Conservation (phyloP, 2,113 vertebrate genomes). For the Chrysemys picta region DNA sequence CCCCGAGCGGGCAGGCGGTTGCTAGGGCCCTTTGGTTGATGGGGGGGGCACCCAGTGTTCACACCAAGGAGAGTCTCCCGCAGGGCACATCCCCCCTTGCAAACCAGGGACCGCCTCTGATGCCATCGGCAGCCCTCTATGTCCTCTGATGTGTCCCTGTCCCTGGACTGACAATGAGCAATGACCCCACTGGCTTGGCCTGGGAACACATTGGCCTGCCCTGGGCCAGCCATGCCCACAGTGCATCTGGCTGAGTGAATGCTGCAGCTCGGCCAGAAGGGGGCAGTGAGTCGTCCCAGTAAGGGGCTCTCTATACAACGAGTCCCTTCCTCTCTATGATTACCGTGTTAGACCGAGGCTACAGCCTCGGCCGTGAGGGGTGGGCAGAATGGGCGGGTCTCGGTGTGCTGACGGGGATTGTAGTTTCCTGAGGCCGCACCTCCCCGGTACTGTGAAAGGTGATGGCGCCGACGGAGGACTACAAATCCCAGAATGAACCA, state of each 20-base stretch:
- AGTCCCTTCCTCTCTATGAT: background rate
- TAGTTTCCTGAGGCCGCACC: background rate
- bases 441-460: fast-evolving
- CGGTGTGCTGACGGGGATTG: background rate
- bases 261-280: background rate
- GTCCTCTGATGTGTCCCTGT: background rate
- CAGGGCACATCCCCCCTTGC: too few species aligned
- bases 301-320: background rate
- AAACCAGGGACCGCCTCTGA: too few species aligned
- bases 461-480: background rate
- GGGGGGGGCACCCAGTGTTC: background rate
- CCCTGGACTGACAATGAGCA: background rate
- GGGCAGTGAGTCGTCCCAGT: background rate
- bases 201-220: background rate
- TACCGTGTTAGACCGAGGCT: background rate
- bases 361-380: background rate
- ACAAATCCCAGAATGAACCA: slow-evolving; percentile 66
- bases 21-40: background rate
- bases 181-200: background rate
- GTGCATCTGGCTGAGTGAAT: background rate
- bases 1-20: too few species aligned
- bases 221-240: background rate
- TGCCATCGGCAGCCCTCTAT: background rate
- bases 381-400: too few species aligned
- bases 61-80: background rate